Base-by-base conservation (phyloP, 2,888 invertebrate species). In the Catocala nupta region DNA sequence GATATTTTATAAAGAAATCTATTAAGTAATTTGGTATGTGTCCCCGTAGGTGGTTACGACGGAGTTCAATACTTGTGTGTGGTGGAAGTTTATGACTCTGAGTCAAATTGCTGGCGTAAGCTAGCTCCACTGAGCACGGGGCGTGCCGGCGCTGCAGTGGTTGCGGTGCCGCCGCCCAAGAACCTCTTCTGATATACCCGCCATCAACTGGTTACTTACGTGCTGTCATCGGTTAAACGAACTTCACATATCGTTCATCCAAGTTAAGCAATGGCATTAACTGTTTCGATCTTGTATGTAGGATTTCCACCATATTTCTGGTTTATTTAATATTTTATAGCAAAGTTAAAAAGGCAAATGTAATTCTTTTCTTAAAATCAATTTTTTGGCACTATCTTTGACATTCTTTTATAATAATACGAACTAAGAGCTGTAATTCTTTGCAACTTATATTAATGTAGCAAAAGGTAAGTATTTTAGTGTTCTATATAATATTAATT, bases 31-130 rank as follows among this genome's bases (percentile, higher is more conserved):
- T 9, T 9, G 5, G 6, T 8, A 39, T 39, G 6, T 39, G 36
- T 8, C 8, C 8, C 7, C 5, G 36, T 52, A 94, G 99, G 99
- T 25, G 99, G 99, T 0, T 98, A 98, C 88, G 98, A 99, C 92
- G 99, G 99, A 34, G 97, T 97, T 81, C 96, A 97, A 77, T 98
- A 98, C 88, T 94, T 98, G 51, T 97, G 96, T 81, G 96, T 97
- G 65, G 98, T 98, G 1, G 99, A 99, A 85, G 96, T 97, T 66
- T 99, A 98, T 87, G 98, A 98, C 90, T 96, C 98, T 1, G 96
- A 96, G 85, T 94, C 95, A 4, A 97, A 97, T 89, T 96, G 96
- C 85, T 98, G 97, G 97, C 95, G 95, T 34, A 95, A 97, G 91
- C 95, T 98, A 67, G 95, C 97, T 10, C 96, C 97, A 36, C 94